Percentiles rank a stretch among this genome's conserved stretches.
phyloP scores from a whole-genome alignment of 2,113 vertebrate genomes.

The Rallus limicola region DNA sequence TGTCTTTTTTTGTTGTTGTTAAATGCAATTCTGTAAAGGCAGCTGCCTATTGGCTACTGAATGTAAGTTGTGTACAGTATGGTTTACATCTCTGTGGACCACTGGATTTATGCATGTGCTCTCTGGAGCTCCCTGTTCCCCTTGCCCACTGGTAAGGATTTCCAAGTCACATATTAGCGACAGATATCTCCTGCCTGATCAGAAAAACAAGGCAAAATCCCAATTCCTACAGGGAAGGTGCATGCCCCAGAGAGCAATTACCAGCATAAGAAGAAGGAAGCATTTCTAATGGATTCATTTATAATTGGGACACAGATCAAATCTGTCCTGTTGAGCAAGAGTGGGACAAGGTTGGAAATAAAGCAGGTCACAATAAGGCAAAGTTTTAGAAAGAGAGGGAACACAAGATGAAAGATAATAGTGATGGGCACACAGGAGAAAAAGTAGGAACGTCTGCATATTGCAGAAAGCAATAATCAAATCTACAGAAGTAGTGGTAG shows the following conservation, averaged over 20 bases:
- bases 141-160: neutral
- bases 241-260: neutral
- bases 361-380: neutral
- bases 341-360: neutral
- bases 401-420: neutral
- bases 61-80: neutral
- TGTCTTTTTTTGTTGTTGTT: too few species aligned
- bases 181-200: neutral
- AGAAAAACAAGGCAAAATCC: neutral
- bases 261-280: neutral
- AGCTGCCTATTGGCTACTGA: neutral
- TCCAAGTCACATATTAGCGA: neutral
- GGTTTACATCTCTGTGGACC: neutral
- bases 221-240: neutral
- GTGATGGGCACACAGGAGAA: neutral
- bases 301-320: neutral
- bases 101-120: neutral
- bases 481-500: neutral
- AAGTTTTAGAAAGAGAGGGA: neutral
- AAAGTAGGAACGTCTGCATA: neutral
- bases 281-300: accelerated
- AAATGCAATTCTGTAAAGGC: neutral
- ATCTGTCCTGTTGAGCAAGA: neutral
- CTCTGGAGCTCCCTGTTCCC: neutral
- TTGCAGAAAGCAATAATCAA: neutral